A percentile compares a stretch with the other conserved stretches of the same genome.
Evolutionary conservation across 2,113 vertebrate species (phyloP).

Genomic region (Trichomycterus rosablanca): DNA sequence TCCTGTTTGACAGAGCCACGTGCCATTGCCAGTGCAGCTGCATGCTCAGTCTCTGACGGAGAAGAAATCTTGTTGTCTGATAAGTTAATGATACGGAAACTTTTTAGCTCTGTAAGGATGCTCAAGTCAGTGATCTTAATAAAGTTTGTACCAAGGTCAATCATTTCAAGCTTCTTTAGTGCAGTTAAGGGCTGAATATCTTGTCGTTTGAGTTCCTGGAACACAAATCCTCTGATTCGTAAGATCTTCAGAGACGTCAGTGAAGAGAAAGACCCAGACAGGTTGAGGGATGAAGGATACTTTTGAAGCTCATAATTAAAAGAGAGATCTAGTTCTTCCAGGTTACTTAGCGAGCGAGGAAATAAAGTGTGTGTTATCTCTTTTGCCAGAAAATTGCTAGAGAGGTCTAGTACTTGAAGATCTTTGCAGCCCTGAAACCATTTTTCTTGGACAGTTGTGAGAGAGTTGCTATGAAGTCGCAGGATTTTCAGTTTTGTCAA

Average conservation of each 20-base stretch:
- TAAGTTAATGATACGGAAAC: slow-evolving; percentile 77
- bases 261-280: slow-evolving; percentile 68
- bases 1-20: slow-evolving; percentile 23
- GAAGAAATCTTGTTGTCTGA: slow-evolving; percentile 92
- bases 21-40: slow-evolving; percentile 21
- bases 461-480: slow-evolving; percentile 86
- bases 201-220: slow-evolving; percentile 70
- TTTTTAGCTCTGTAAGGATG: slow-evolving; percentile 70
- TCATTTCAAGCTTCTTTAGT: slow-evolving; percentile 74
- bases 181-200: slow-evolving; percentile 66
- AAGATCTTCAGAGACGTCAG: slow-evolving; percentile 75
- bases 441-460: slow-evolving; percentile 56
- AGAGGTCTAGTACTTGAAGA: slow-evolving; percentile 82
- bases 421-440: slow-evolving; percentile 76
- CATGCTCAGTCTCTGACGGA: slow-evolving; percentile 60
- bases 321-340: slow-evolving; percentile 82
- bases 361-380: slow-evolving; percentile 75
- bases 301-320: slow-evolving; percentile 84
- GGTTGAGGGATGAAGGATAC: slow-evolving; percentile 71
- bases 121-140: slow-evolving; percentile 81
- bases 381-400: slow-evolving; percentile 80
- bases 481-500: slow-evolving; percentile 74
- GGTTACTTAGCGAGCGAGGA: slow-evolving; percentile 67
- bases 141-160: slow-evolving; percentile 93
- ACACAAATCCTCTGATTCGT: slow-evolving; percentile 80